Evolutionary conservation across 1,140 invertebrate species (phyloP).

Genomic region (Halesus radiatus): DNA sequence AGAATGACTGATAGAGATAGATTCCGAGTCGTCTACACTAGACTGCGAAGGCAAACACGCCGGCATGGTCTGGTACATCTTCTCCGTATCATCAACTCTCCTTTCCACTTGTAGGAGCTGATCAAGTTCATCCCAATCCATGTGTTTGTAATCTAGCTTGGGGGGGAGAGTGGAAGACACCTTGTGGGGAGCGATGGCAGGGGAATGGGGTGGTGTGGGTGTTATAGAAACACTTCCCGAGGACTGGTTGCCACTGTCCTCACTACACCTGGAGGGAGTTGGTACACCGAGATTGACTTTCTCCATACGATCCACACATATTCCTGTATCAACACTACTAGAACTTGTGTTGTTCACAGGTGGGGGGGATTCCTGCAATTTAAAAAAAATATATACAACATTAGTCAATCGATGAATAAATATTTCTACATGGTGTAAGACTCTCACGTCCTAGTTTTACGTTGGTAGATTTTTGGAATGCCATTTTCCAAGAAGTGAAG

Average conservation of each 20-base stretch:
- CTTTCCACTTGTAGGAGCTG: conserved; percentile 79
- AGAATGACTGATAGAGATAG: conserved; percentile 60
- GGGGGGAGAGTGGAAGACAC: conserved; percentile 76
- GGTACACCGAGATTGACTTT: conserved; percentile 37
- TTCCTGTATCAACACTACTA: conserved; percentile 50
- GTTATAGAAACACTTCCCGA: conserved; percentile 48
- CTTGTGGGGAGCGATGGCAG: conserved; percentile 71
- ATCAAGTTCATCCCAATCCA: conserved; percentile 80
- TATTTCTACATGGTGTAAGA: no score
- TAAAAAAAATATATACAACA: no score
- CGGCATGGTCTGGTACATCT: conserved; percentile 82
- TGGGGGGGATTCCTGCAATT: conserved; percentile 28
- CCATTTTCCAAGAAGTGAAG: no score
- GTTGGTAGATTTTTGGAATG: no score
- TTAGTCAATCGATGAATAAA: no score
- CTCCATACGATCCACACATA: conserved; percentile 48
- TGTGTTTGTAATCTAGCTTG: conserved; percentile 76
- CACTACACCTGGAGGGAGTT: conserved; percentile 42
- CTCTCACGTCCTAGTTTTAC: no score
- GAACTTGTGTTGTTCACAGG: conserved; percentile 24
- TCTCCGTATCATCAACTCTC: conserved; percentile 75
- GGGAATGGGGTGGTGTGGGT: conserved; percentile 59
- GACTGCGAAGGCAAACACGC: conserved; percentile 73
- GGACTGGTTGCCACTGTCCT: conserved; percentile 54
- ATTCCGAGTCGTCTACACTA: conserved; percentile 64